These are phyloP conservation scores for Villa cingulata DNA, from an alignment of 2,888 invertebrate species.

Conservation along the genomic window DNA sequence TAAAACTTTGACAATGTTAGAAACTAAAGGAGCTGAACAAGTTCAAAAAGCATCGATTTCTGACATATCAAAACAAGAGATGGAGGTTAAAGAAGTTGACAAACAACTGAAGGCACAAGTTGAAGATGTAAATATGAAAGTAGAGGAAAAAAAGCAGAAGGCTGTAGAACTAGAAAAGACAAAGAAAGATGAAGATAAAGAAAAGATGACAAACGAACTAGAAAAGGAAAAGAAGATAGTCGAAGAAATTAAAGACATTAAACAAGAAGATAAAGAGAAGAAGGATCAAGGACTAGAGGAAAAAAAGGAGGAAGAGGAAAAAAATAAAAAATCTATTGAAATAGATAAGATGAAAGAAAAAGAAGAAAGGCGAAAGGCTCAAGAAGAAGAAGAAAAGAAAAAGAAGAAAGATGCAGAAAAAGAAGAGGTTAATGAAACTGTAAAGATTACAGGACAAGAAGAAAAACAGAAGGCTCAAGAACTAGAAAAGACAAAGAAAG, in stretches of 20 bases:
- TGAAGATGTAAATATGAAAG: background rate
- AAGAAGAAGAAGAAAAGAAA: conserved; percentile 5
- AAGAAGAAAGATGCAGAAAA: too few relatives aligned
- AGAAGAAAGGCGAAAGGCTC: too few relatives aligned
- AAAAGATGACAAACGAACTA: background rate
- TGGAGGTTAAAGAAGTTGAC: background rate
- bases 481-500: too few relatives aligned
- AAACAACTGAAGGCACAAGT: background rate
- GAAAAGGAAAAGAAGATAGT: background rate
- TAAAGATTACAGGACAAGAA: background rate
- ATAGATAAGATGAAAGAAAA: too few relatives aligned
- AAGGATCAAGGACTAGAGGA: background rate
- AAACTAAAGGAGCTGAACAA: background rate
- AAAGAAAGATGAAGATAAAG: background rate
- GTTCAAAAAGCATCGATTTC: background rate
- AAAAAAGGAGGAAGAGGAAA: too few relatives aligned
- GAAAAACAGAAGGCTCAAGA: too few relatives aligned
- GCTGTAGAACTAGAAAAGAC: too few relatives aligned
- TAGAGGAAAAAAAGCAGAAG: background rate
- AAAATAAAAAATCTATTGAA: too few relatives aligned
- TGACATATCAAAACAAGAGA: background rate
- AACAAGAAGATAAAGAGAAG: too few relatives aligned
- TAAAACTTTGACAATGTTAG: background rate
- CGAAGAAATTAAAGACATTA: conserved; percentile 1
- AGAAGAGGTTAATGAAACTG: too few relatives aligned